Base-by-base conservation (phyloP, 2,797 vertebrate species). In the Atherinosoma microstoma region DNA sequence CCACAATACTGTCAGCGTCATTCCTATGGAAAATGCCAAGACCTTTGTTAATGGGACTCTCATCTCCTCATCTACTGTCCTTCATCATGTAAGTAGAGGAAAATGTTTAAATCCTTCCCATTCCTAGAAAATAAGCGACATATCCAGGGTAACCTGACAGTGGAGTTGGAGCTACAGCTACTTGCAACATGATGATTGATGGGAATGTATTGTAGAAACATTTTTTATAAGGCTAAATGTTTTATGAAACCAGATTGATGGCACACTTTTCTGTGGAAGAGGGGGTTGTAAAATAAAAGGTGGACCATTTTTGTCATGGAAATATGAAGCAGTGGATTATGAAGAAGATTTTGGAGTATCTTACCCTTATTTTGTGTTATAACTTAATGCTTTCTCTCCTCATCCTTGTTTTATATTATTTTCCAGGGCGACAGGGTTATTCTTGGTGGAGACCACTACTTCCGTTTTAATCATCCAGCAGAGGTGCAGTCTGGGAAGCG, bases 361-460 rank as follows among this genome's bases (percentile, higher is more conserved):
- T 42, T 16, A 42, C 5, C 16, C 16, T 15, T 2, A 20, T 47
- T 47, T 18, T 45, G 6, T 47, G 18, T 47, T 18, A 42, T 6
- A 0, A 0, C 38, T 54, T 58, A 15, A 51, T 45, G 6, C 34
- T 35, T 51, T 30, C 22, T 53, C 0, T 40, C 34, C 16, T 64
- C 0, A 34, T 27, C 18, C 32, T 1, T 69, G 0, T 71, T 11
- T 61, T 47, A 32, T 53, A 56, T 49, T 22, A 49, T 22, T 49
- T 49, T 54, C 63, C 34, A 99, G 98, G 98, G 97, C 8, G 97
- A 99, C 87, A 89, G 98, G 49, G 94, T 99, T 73, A 95, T 99
- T 90, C 96, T 99, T 1, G 98, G 98, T 34, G 98, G 97, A 64
- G 96, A 99, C 84, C 98, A 99, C 89, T 99, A 98, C 89, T 98